Conservation (phyloP, 2,888 invertebrate species). For the Euzophera pinguis region DNA sequence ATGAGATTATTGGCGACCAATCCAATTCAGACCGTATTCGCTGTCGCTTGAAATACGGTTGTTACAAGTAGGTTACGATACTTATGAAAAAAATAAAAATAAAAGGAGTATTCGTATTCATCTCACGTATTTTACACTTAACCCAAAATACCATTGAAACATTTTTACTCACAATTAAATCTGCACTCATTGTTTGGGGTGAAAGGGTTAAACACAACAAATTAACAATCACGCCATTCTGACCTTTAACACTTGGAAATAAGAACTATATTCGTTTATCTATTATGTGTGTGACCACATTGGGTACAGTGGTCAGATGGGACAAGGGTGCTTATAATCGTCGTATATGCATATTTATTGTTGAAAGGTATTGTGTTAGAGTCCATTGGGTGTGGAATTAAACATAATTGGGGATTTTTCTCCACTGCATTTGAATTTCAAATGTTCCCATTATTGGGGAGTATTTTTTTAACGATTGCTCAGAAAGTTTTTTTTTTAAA, state of each 20-base stretch:
- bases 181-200: conserved; percentile 14
- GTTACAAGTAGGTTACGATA: too few species aligned
- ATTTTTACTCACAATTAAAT: conserved; percentile 19
- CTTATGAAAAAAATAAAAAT: too few species aligned
- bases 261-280: background rate
- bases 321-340: conserved; percentile 8
- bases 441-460: background rate
- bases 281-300: conserved; percentile 6
- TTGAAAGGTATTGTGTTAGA: background rate
- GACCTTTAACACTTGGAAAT: background rate
- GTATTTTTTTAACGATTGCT: too few species aligned
- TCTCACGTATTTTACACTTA: background rate
- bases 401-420: background rate
- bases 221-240: background rate
- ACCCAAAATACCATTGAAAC: background rate
- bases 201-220: background rate
- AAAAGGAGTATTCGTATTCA: background rate
- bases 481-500: too few species aligned
- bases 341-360: conserved; percentile 3
- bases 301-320: conserved; percentile 19
- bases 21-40: too few species aligned
- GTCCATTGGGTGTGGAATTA: background rate
- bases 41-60: too few species aligned
- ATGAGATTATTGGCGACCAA: too few species aligned
- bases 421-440: background rate